Percentiles rank a stretch among this genome's conserved stretches.
Conservation (phyloP, 2,888 invertebrate species). For the Odontomyia ornata region DNA sequence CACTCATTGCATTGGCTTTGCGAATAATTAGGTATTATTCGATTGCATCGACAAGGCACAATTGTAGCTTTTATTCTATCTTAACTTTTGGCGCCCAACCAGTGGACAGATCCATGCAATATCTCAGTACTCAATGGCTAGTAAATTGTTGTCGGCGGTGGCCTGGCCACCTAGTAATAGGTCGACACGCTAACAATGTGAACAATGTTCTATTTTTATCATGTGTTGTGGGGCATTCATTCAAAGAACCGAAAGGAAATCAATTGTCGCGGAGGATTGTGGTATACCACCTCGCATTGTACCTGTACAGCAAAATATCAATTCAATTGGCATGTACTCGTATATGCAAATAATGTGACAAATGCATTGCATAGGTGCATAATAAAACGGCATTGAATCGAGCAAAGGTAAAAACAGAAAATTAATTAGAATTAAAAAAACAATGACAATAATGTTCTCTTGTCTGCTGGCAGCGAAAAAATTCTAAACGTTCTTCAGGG, state of each 20-base stretch:
- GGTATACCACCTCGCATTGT: not conserved
- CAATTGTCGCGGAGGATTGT: not conserved
- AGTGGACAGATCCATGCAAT: not conserved
- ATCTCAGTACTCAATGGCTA: not conserved
- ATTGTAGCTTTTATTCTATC: not conserved
- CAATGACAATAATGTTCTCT: not conserved
- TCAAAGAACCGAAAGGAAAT: not conserved
- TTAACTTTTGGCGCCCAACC: constrained; percentile 4
- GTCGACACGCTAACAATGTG: constrained; percentile 17
- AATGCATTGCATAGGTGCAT: constrained; percentile 5
- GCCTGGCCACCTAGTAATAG: constrained; percentile 18
- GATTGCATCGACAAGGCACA: not conserved
- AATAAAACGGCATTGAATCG: not conserved
- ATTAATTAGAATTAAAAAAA: not conserved
- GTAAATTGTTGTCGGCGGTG: not conserved
- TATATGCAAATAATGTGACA: constrained; percentile 12
- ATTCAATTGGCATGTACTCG: constrained; percentile 13
- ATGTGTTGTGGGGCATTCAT: too few species aligned
- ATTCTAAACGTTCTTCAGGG: too few species aligned
- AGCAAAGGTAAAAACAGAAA: not conserved
- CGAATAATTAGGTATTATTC: not conserved
- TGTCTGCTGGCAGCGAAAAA: too few species aligned
- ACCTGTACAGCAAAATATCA: not conserved
- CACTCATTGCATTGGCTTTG: not conserved
- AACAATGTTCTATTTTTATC: constrained; percentile 33